These are phyloP conservation scores for Amphilophus citrinellus DNA, from an alignment of 2,113 vertebrate species.

Conservation along the genomic window DNA sequence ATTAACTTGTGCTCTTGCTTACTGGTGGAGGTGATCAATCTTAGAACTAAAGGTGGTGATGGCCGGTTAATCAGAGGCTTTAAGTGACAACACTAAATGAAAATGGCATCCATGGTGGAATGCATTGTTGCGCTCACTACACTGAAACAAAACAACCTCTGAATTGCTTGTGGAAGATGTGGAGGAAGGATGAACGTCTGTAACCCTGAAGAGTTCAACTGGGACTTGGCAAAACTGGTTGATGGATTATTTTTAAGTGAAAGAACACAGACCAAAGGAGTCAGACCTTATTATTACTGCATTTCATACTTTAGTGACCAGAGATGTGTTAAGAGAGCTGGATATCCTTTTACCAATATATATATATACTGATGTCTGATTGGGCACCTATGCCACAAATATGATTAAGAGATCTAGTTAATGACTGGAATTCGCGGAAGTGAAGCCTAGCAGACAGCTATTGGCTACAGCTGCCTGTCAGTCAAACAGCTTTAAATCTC, in stretches of 20 bases:
- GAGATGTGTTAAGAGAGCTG: not conserved
- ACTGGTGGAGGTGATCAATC: no score
- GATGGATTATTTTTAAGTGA: not conserved
- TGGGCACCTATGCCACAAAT: no score
- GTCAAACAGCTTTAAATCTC: no score
- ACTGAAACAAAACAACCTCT: not conserved
- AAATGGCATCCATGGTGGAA: no score
- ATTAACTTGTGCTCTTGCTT: not conserved
- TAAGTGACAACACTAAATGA: not conserved
- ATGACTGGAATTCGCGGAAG: no score
- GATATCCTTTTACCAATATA: not conserved
- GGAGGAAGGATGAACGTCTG: no score
- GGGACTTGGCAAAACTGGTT: not conserved
- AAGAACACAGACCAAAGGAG: not conserved
- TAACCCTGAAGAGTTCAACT: not conserved
- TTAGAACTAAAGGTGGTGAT: not conserved
- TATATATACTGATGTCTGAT: no score
- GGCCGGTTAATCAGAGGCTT: not conserved
- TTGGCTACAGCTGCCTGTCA: no score
- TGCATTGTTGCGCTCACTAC: not conserved
- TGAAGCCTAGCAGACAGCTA: no score
- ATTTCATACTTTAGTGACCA: not conserved
- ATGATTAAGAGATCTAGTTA: no score
- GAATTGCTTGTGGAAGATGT: not conserved
- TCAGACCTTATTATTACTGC: not conserved